phyloP scores from a whole-genome alignment of 2,797 vertebrate species.

The Gadopsis bispinosus region DNA sequence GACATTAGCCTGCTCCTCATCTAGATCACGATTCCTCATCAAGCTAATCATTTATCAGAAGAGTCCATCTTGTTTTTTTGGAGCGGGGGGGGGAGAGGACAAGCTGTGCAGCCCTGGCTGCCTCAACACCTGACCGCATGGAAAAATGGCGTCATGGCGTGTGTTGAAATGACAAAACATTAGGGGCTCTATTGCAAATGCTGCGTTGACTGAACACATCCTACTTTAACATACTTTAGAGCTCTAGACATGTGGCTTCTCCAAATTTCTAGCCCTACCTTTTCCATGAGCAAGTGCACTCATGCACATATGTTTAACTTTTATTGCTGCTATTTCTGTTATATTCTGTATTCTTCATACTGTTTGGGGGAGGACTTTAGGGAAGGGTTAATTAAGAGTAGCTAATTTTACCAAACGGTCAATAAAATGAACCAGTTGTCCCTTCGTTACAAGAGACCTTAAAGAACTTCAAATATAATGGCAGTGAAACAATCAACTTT shows the following conservation, averaged over 20 bases:
- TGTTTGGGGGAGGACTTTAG: neutral
- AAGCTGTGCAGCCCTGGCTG: constrained; percentile 77
- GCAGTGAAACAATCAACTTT: constrained; percentile 36
- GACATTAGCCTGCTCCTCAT: constrained; percentile 82
- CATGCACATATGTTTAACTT: neutral
- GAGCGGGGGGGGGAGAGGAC: constrained; percentile 54
- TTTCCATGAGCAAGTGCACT: constrained; percentile 1
- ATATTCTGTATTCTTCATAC: no score
- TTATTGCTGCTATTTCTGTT: neutral
- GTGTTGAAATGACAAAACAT: constrained; percentile 72
- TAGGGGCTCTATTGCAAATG: constrained; percentile 61
- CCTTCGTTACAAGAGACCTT: no score
- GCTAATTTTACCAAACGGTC: no score
- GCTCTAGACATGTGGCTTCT: constrained; percentile 7
- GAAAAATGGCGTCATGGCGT: constrained; percentile 64
- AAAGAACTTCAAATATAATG: constrained; percentile 6
- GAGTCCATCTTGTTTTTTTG: constrained; percentile 75
- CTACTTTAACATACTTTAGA: constrained; percentile 8
- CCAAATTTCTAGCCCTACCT: neutral
- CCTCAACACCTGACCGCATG: constrained; percentile 71
- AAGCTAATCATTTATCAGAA: constrained; percentile 83
- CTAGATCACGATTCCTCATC: constrained; percentile 84
- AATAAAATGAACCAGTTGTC: no score
- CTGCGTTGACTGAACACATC: constrained; percentile 37
- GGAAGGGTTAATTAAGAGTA: neutral